Evolutionary conservation across 2,888 invertebrate genomes (phyloP), one percentile per base, ranked within the genome.

Genomic region (Lasioglossum lativentre): DNA sequence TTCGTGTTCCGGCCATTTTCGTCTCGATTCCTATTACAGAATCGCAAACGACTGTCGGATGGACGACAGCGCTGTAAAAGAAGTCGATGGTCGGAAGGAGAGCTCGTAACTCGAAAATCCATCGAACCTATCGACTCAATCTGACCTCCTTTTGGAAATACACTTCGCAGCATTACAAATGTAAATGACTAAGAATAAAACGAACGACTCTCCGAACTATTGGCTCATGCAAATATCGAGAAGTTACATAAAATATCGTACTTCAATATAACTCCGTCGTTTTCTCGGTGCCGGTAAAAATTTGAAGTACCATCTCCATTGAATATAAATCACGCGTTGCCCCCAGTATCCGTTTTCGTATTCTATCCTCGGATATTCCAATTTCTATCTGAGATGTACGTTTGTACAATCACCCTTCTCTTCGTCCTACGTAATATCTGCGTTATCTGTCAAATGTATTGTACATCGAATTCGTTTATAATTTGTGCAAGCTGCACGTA

Each of bases 241-340:
- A 81, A 78, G 82, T 82, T 86, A 86, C 86, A 86, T 81, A 85
- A 86, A 86, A 85, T 82, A 85, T 86, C 82, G 71, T 76, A 47
- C 78, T 77, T 72, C 81, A 74, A 85, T 85, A 85, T 80, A 85
- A 85, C 85, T 84, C 85, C 73, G 79, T 59, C 85, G 80, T 80
- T 80, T 80, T 85, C 77, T 56, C 56, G 45, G n/a, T 47, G 34
- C 72, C 71, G 77, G 72, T 66, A 71, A 85, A 85, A 86, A 81
- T 86, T 86, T 85, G 80, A 85, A 85, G 85, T 75, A 85, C 85
- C 85, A 59, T 78, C 83, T 85, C 86, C 76, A 78, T 81, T 85
- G 86, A 86, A 86, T 86, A 81, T 85, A 86, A 85, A 86, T 86
- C 86, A 81, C 76, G 47, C 78, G 75, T 78, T 73, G 56, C 73